phyloP scores from a whole-genome alignment of 2,888 invertebrate species.

The Parnassius orleans region DNA sequence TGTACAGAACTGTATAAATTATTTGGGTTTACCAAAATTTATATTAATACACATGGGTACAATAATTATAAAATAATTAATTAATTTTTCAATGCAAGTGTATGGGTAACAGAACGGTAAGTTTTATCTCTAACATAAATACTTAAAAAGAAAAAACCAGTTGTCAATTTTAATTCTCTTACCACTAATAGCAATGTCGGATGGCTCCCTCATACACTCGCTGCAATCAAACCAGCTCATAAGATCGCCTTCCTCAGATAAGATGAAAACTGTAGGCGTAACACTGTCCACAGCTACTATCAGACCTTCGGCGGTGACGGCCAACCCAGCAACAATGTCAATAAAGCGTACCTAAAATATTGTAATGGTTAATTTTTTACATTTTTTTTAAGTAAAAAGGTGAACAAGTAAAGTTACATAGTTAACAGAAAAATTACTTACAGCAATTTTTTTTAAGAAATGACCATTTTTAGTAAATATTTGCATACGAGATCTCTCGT shows the following conservation, averaged over 20 bases:
- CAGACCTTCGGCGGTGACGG: slow-evolving; percentile 94
- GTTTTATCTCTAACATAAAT: too few relatives aligned
- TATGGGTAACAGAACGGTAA: too few relatives aligned
- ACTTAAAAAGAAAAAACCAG: too few relatives aligned
- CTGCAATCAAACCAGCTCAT: slow-evolving; percentile 98
- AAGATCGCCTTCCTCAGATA: slow-evolving; percentile 95
- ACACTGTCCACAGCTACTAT: slow-evolving; percentile 99
- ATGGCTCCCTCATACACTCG: slow-evolving; percentile 98
- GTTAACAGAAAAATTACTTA: slow-evolving; percentile 38
- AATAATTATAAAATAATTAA: too few relatives aligned
- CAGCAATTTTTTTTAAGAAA: slow-evolving; percentile 96
- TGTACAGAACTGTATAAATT: too few relatives aligned
- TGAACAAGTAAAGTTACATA: background rate
- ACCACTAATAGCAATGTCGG: slow-evolving; percentile 97
- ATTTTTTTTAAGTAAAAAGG: background rate
- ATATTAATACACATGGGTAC: too few relatives aligned
- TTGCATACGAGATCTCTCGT: slow-evolving; percentile 98
- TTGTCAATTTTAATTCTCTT: slow-evolving; percentile 40
- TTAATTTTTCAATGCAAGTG: too few relatives aligned
- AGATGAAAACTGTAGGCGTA: slow-evolving; percentile 96
- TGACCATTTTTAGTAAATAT: slow-evolving; percentile 97
- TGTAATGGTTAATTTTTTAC: background rate
- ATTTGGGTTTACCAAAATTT: too few relatives aligned
- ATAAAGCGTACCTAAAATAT: slow-evolving; percentile 84
- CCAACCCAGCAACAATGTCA: slow-evolving; percentile 95